Evolutionary conservation across 2,888 invertebrate species (phyloP).

Genomic region (Ochropleura plecta): DNA sequence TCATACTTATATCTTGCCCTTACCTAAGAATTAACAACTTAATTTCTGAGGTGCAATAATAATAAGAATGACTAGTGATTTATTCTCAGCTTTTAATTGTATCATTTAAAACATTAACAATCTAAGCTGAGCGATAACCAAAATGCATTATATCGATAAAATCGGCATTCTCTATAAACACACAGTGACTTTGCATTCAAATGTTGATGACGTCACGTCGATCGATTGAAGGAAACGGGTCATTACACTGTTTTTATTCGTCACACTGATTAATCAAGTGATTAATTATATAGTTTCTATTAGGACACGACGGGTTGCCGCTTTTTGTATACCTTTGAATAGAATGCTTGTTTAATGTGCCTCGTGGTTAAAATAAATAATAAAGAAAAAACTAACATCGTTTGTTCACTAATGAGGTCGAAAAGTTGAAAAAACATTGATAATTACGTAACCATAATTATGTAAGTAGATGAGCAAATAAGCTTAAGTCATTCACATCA

Average conservation of each 20-base stretch:
- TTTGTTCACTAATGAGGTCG: constrained; percentile 54
- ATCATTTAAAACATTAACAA: constrained; percentile 56
- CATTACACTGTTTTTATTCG: constrained; percentile 90
- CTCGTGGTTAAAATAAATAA: constrained; percentile 68
- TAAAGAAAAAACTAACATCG: constrained; percentile 61
- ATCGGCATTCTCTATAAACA: constrained; percentile 73
- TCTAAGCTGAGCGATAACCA: constrained; percentile 48
- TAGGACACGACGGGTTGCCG: constrained; percentile 79
- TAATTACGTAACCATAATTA: constrained; percentile 37
- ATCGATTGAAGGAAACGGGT: constrained; percentile 89
- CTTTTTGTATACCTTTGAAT: constrained; percentile 76
- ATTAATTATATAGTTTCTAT: constrained; percentile 89
- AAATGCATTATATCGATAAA: constrained; percentile 75
- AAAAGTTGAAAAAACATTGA: constrained; percentile 51
- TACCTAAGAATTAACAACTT: background rate
- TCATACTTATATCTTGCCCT: background rate
- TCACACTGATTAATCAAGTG: constrained; percentile 90
- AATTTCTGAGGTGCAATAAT: background rate
- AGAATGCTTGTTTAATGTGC: constrained; percentile 69
- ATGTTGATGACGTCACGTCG: constrained; percentile 88
- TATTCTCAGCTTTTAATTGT: constrained; percentile 24
- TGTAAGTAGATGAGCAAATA: constrained; percentile 18
- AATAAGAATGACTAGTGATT: constrained; percentile 21
- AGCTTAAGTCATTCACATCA: constrained; percentile 5
- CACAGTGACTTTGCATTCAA: constrained; percentile 86